phyloP scores from a whole-genome alignment of 1,140 invertebrate genomes.

The Drosophila equinoxialis region DNA sequence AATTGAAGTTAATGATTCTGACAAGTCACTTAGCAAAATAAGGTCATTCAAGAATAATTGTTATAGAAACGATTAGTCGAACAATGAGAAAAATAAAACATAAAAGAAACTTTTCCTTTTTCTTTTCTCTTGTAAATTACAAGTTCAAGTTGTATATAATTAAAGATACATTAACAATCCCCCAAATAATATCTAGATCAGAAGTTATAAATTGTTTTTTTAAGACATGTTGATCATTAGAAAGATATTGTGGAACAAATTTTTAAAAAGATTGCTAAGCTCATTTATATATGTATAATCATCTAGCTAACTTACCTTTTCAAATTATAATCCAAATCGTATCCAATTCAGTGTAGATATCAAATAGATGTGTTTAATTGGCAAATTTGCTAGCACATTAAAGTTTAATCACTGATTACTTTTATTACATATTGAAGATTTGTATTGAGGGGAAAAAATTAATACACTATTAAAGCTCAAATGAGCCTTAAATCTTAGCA shows the following conservation, averaged over 20 bases:
- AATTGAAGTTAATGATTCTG: no score
- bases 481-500: not conserved
- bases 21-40: not conserved
- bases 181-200: not conserved
- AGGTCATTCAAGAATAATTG: not conserved
- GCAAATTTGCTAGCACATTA: slow-evolving; percentile 1
- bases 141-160: not conserved
- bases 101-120: not conserved
- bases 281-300: not conserved
- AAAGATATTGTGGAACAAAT: no score
- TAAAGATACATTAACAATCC: not conserved
- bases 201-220: not conserved
- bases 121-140: not conserved
- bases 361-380: not conserved
- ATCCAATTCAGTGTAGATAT: not conserved
- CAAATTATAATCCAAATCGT: slow-evolving; percentile 2
- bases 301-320: not conserved
- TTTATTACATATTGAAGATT: slow-evolving; percentile 3
- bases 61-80: not conserved
- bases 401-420: slow-evolving; percentile 10
- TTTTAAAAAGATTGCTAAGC: not conserved
- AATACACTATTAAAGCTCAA: not conserved
- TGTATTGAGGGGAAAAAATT: not conserved
- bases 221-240: not conserved
- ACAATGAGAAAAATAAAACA: not conserved